Percentiles rank a stretch among this genome's conserved stretches.
Conservation (phyloP, 2,888 invertebrate species). For the Sturmia bella region DNA sequence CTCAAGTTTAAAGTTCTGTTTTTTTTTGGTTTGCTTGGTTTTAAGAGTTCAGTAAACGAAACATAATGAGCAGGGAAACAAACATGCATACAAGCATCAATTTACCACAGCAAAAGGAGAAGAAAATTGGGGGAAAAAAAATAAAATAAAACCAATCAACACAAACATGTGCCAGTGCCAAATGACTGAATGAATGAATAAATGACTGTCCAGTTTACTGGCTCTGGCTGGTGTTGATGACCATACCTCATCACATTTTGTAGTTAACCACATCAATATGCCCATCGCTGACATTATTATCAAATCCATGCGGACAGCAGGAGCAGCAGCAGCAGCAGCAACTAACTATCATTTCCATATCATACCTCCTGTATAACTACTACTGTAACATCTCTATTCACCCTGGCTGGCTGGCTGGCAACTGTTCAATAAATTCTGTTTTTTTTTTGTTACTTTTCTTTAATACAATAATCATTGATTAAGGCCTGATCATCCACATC, state of each 20-base stretch:
- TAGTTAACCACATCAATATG: constrained; percentile 37
- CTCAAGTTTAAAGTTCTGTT: constrained; percentile 22
- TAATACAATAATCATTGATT: constrained; percentile 67
- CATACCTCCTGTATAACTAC: constrained; percentile 13
- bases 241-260: constrained; percentile 63
- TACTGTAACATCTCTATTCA: constrained; percentile 41
- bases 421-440: constrained; percentile 50
- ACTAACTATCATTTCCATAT: constrained; percentile 47
- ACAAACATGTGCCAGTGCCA: constrained; percentile 56
- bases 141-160: constrained; percentile 45
- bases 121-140: neutral
- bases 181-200: constrained; percentile 33
- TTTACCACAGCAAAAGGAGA: constrained; percentile 44
- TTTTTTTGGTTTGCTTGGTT: neutral
- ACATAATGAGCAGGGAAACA: constrained; percentile 49
- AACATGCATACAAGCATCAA: constrained; percentile 50
- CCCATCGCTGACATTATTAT: constrained; percentile 31
- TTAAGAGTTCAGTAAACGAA: constrained; percentile 58
- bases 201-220: constrained; percentile 16
- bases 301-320: constrained; percentile 8
- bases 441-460: neutral
- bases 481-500: constrained; percentile 64
- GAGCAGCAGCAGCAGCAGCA: no score
- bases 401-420: constrained; percentile 22
- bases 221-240: constrained; percentile 56